Conservation (phyloP, 2,113 vertebrate genomes). For the Neopipo cinnamomea region DNA sequence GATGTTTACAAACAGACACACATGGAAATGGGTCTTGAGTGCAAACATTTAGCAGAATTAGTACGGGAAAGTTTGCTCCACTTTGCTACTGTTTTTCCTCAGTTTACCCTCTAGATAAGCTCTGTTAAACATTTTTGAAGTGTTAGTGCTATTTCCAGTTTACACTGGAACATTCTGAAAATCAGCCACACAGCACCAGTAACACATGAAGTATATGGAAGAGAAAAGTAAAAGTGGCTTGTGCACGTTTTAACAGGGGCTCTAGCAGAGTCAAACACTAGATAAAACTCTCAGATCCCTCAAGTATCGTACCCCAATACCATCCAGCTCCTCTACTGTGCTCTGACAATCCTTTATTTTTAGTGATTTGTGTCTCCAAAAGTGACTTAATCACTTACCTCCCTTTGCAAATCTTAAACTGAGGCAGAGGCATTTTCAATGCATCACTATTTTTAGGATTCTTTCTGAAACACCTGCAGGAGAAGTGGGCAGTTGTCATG, state of each 20-base stretch:
- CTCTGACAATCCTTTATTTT: background rate
- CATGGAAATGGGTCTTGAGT: background rate
- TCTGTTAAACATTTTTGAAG: background rate
- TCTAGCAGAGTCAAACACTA: background rate
- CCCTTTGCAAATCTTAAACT: background rate
- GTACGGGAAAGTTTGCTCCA: rapidly evolving
- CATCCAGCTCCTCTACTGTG: background rate
- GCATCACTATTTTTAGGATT: background rate
- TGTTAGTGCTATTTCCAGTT: background rate
- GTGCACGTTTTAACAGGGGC: background rate
- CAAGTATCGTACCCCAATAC: background rate
- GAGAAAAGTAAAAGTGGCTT: background rate
- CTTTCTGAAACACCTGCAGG: background rate
- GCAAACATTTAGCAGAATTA: background rate
- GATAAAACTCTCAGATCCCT: background rate
- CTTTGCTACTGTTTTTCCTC: background rate
- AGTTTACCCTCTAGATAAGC: background rate
- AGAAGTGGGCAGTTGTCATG: background rate
- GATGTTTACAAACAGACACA: background rate
- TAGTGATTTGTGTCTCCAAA: background rate
- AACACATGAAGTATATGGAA: background rate
- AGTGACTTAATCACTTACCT: background rate
- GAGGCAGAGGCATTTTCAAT: background rate
- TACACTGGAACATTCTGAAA: background rate
- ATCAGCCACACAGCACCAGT: background rate